Percentiles rank a stretch among this genome's conserved stretches.
Conservation (phyloP, 2,888 invertebrate species). For the Leptopilina syphax region DNA sequence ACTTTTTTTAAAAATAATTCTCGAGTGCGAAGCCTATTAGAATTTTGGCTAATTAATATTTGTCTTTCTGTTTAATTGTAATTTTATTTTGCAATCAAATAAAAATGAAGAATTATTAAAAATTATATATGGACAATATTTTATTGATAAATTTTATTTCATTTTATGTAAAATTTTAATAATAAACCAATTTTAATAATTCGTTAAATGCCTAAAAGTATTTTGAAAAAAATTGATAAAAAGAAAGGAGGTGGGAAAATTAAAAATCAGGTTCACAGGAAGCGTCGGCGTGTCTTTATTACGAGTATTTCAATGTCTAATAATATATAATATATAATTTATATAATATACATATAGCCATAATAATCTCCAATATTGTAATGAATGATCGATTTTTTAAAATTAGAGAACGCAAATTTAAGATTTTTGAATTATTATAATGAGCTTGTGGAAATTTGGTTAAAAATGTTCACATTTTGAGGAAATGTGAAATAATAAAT, state of each 20-base stretch:
- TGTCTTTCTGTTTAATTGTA: not conserved
- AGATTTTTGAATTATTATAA: not conserved
- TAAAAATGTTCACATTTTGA: not conserved
- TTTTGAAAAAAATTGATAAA: too few species aligned
- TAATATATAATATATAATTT: slow-evolving; percentile 74
- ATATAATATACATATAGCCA: slow-evolving; percentile 73
- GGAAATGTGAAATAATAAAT: too few species aligned
- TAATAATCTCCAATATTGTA: slow-evolving; percentile 73
- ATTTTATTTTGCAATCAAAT: not conserved
- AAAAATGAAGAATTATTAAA: not conserved
- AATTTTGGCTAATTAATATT: slow-evolving; percentile 5
- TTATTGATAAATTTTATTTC: not conserved
- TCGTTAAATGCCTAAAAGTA: too few species aligned
- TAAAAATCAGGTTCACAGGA: slow-evolving; percentile 60
- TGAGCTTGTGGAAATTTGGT: not conserved
- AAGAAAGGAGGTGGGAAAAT: too few species aligned
- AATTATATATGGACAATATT: not conserved
- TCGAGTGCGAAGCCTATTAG: too few species aligned
- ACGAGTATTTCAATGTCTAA: slow-evolving; percentile 75
- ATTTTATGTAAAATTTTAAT: too few species aligned
- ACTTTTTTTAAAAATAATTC: too few species aligned
- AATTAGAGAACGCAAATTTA: slow-evolving; percentile 64
- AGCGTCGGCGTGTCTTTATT: slow-evolving; percentile 76
- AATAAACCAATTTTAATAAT: too few species aligned
- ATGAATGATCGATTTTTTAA: slow-evolving; percentile 68